phyloP scores from a whole-genome alignment of 2,888 invertebrate species.

The Xanthia togata region DNA sequence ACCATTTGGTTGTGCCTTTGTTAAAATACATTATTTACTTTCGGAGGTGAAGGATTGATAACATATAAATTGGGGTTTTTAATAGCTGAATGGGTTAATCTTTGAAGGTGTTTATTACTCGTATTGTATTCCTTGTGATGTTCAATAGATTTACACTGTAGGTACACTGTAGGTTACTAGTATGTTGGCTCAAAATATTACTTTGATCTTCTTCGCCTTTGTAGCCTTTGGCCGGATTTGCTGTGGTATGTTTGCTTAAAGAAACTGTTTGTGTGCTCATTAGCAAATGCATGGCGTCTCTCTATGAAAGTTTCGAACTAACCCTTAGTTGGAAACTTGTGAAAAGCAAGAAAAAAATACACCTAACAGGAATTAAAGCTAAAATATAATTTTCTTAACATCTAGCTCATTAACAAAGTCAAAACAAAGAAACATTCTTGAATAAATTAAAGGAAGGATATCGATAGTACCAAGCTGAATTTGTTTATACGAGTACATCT shows the following conservation, averaged over 20 bases:
- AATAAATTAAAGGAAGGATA: conserved; percentile 46
- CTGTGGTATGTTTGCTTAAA: conserved; percentile 50
- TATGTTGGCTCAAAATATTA: conserved; percentile 37
- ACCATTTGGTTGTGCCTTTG: conserved; percentile 66
- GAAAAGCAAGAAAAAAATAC: neutral
- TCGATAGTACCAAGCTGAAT: conserved; percentile 53
- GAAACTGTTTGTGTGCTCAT: conserved; percentile 38
- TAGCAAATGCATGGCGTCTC: conserved; percentile 40
- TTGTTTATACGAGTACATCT: conserved; percentile 61
- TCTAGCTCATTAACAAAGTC: conserved; percentile 18
- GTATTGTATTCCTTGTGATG: conserved; percentile 21
- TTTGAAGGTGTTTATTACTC: conserved; percentile 30
- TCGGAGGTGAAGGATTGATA: conserved; percentile 37
- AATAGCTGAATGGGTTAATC: conserved; percentile 31
- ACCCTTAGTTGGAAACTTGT: neutral
- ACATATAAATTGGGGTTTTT: conserved; percentile 28
- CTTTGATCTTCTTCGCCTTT: conserved; percentile 44
- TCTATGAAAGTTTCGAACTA: conserved; percentile 41
- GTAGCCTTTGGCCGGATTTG: conserved; percentile 19
- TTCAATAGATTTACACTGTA: conserved; percentile 38
- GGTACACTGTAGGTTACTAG: neutral
- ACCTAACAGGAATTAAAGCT: neutral
- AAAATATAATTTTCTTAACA: neutral
- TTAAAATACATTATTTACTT: conserved; percentile 52
- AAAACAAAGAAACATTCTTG: conserved; percentile 23